Conservation (phyloP, 2,888 invertebrate species). For the Abscondita cerata region DNA sequence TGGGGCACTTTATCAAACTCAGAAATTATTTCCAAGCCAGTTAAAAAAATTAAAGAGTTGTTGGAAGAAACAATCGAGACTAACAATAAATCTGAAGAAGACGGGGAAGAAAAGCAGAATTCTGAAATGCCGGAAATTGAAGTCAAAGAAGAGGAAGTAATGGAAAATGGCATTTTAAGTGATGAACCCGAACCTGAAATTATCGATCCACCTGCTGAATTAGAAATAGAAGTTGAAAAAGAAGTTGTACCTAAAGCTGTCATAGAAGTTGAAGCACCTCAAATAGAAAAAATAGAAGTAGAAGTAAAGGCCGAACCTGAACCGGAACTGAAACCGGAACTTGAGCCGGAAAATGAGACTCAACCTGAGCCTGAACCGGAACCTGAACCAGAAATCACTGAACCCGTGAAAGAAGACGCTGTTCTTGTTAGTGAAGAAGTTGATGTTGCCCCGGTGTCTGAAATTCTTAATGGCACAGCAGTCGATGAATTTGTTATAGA, state of each 20-base stretch:
- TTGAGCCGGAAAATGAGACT: slow-evolving; percentile 38
- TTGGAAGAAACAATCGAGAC: slow-evolving; percentile 26
- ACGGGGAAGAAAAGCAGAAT: slow-evolving; percentile 20
- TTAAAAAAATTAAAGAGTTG: slow-evolving; percentile 27
- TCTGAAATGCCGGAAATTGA: slow-evolving; percentile 34
- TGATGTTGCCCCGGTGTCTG: neutral
- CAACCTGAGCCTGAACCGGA: slow-evolving; percentile 29
- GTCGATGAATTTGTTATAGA: slow-evolving; percentile 30
- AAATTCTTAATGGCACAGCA: slow-evolving; percentile 22
- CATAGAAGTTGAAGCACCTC: slow-evolving; percentile 28
- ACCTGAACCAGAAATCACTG: slow-evolving; percentile 5
- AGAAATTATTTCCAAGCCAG: slow-evolving; percentile 26
- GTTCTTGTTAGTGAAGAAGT: neutral
- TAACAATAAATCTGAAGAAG: slow-evolving; percentile 22
- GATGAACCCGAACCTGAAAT: slow-evolving; percentile 31
- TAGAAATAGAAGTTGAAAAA: slow-evolving; percentile 39
- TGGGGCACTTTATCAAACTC: slow-evolving; percentile 66
- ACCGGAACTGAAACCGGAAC: slow-evolving; percentile 19
- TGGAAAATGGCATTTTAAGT: slow-evolving; percentile 37
- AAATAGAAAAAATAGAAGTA: slow-evolving; percentile 22
- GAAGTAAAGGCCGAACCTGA: slow-evolving; percentile 9
- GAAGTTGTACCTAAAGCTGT: too few relatives aligned
- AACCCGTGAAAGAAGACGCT: neutral
- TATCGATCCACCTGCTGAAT: slow-evolving; percentile 23
- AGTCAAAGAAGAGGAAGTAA: slow-evolving; percentile 24